phyloP scores from a whole-genome alignment of 2,113 vertebrate genomes.

The Psephotus haematonotus region DNA sequence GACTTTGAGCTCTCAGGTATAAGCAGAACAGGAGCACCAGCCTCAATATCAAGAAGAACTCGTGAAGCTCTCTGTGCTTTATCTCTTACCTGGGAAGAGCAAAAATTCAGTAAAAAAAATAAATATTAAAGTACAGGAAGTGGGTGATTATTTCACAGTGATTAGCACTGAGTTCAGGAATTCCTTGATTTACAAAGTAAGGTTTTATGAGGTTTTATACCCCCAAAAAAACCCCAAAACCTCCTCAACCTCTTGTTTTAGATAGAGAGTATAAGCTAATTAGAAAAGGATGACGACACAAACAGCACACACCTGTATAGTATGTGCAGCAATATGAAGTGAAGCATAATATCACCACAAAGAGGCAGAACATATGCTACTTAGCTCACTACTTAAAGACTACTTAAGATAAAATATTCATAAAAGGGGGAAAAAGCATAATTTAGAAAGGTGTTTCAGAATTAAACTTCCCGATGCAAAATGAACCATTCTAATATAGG shows the following conservation, averaged over 20 bases:
- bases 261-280: not conserved
- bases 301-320: not conserved
- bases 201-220: not conserved
- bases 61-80: slow-evolving; percentile 88
- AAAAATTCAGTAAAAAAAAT: not conserved
- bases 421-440: not conserved
- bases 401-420: not conserved
- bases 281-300: not conserved
- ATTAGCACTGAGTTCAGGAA: not conserved
- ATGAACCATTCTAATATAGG: not conserved
- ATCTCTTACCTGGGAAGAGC: slow-evolving; percentile 83
- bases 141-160: not conserved
- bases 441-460: not conserved
- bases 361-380: not conserved
- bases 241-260: not conserved
- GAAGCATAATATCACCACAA: not conserved
- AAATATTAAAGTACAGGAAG: not conserved
- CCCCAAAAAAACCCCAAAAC: not conserved
- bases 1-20: slow-evolving; percentile 95
- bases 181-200: not conserved
- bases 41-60: slow-evolving; percentile 92
- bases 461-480: not conserved
- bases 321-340: not conserved
- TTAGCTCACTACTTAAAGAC: not conserved
- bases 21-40: slow-evolving; percentile 92